Evolutionary conservation across 2,888 invertebrate genomes (phyloP), one percentile per base, ranked within the genome.

Genomic region (Oeneis ivallda): DNA sequence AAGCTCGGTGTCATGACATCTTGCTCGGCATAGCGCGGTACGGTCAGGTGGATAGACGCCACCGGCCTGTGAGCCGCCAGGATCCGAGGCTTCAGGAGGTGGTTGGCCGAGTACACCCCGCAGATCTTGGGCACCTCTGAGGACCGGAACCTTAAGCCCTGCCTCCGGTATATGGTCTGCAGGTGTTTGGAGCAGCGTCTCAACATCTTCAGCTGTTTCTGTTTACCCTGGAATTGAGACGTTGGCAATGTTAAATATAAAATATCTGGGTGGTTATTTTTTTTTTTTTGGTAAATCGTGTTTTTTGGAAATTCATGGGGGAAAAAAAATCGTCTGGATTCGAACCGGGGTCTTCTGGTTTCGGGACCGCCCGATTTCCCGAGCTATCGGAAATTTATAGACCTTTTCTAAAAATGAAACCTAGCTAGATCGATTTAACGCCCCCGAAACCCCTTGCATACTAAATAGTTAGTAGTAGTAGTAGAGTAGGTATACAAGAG

Each of bases 1-100:
- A 99, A 99, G 32, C 96, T 93, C 8, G 99, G 99, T 32, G 97
- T 97, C 78, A 94, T 94, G 1, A 98, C 95, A 75, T 95, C 93
- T 81, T 93, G 93, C 69, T 92, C 85, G 11, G 87, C 93, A 74
- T 84, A 87, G 63, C 85, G 79, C 0, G 88, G 80, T 57, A 74
- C 84, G 19, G 85, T 81, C 72, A 89, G 84, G 73, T 91, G 92
- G 70, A 92, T 85, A 10, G 84, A 78, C 1, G 90, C 89, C 3
- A 85, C 79, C 65, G 88, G 91, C 67, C 82, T 81, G 67, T 83
- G 81, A 8, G 82, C 79, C n/a, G 82, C 79, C n/a, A 87, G 53
- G 5, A 78, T 76, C 13, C 84, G 73, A n/a, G 85, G 78, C 45
- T 79, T 77, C 52, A 74, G 68, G 19, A 79, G 68, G 56, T 79